These are phyloP conservation scores for Paraescarpia echinospica DNA, from an alignment of 1,140 invertebrate genomes.

Conservation along the genomic window DNA sequence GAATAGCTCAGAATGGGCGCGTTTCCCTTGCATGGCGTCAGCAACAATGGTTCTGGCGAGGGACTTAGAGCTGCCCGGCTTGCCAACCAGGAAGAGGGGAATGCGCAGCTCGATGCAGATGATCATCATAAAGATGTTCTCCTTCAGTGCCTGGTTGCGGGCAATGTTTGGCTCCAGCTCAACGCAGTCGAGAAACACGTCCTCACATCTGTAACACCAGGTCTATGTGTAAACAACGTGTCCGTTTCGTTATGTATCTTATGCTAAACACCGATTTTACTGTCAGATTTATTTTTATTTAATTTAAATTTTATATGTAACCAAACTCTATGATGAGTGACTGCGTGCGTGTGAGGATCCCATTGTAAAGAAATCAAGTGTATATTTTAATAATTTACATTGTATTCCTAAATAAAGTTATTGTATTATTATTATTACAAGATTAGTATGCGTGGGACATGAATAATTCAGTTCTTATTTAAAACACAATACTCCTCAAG, in stretches of 20 bases:
- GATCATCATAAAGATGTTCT: slow-evolving; percentile 55
- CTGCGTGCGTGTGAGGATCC: no score
- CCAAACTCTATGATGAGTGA: no score
- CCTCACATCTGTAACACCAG: slow-evolving; percentile 41
- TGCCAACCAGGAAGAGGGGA: slow-evolving; percentile 52
- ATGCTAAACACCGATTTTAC: no score
- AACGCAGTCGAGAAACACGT: slow-evolving; percentile 45
- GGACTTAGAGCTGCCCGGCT: slow-evolving; percentile 54
- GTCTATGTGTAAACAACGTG: not conserved
- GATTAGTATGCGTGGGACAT: no score
- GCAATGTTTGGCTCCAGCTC: slow-evolving; percentile 47
- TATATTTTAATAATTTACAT: no score
- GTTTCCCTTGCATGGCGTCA: slow-evolving; percentile 48
- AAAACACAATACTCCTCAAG: no score
- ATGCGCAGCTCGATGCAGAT: slow-evolving; percentile 48
- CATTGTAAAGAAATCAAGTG: no score
- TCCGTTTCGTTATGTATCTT: not conserved
- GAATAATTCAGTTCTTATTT: no score
- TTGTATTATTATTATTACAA: no score
- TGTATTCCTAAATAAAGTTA: no score
- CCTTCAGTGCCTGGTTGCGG: slow-evolving; percentile 48
- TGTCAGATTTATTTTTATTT: no score
- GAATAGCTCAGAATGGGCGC: slow-evolving; percentile 39
- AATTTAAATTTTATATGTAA: no score
- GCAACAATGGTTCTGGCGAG: slow-evolving; percentile 48